A percentile compares a stretch with the other conserved stretches of the same genome.
Conservation (phyloP, 1,140 invertebrate genomes). For the Spodoptera frugiperda region DNA sequence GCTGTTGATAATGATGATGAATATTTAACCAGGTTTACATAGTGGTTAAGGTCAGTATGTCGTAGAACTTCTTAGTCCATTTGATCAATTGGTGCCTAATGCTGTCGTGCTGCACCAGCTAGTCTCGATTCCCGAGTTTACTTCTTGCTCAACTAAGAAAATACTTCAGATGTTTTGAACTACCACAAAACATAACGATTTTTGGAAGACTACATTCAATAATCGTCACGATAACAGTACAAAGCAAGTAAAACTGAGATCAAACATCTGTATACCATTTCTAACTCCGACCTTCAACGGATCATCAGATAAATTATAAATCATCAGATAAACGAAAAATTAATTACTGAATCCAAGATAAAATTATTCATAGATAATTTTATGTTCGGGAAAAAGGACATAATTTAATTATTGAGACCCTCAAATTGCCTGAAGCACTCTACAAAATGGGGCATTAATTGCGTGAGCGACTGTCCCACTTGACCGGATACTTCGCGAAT, state of each 20-base stretch:
- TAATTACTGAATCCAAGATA: constrained; percentile 17
- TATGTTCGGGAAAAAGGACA: constrained; percentile 27
- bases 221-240: too few relatives aligned
- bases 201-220: background rate
- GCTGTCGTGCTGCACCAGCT: too few relatives aligned
- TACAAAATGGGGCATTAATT: constrained; percentile 46
- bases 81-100: too few relatives aligned
- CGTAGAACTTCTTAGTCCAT: too few relatives aligned
- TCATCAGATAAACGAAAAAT: constrained; percentile 12
- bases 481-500: constrained; percentile 30
- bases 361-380: constrained; percentile 35
- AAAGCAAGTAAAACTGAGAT: too few relatives aligned
- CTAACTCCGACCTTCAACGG: background rate
- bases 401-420: constrained; percentile 46
- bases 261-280: background rate
- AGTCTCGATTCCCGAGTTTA: too few relatives aligned
- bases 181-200: background rate
- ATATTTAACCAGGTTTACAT: too few relatives aligned
- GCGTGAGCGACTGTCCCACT: constrained; percentile 27
- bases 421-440: constrained; percentile 44
- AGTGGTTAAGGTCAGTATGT: too few relatives aligned
- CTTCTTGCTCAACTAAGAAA: too few relatives aligned
- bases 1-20: too few relatives aligned
- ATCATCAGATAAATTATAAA: background rate
- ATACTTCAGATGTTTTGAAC: too few relatives aligned